Evolutionary conservation across 2,113 vertebrate species (phyloP).

Genomic region (Coptodon rendalli): DNA sequence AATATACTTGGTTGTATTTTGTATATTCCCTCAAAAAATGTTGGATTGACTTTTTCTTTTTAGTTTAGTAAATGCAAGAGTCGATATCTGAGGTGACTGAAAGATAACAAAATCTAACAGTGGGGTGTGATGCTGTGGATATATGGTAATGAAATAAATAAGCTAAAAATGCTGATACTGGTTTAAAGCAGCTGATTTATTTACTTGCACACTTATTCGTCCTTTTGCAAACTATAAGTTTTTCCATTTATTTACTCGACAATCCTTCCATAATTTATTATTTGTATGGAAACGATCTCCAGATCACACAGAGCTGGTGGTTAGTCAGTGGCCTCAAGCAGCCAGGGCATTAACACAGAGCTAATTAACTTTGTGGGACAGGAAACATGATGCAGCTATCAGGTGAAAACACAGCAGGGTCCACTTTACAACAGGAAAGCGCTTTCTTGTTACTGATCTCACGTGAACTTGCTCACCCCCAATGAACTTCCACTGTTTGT

Average conservation of each 20-base stretch:
- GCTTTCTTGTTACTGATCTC: neutral
- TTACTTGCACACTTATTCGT: neutral
- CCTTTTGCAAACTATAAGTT: neutral
- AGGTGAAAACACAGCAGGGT: neutral
- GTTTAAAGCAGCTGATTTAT: neutral
- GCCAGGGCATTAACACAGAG: neutral
- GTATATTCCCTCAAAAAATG: neutral
- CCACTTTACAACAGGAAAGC: neutral
- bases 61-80: neutral
- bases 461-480: neutral
- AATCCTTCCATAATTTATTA: neutral
- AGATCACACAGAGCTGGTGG: neutral
- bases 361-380: neutral
- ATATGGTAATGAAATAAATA: neutral
- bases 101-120: neutral
- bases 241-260: neutral
- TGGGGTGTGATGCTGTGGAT: neutral
- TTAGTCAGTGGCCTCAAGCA: neutral
- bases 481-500: neutral
- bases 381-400: slow-evolving; percentile 19
- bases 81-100: neutral
- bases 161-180: neutral
- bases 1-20: neutral
- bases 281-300: neutral
- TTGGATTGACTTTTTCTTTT: neutral